Percentiles rank a stretch among this genome's conserved stretches.
phyloP scores from a whole-genome alignment of 2,888 invertebrate species.

The Phengaris arion region DNA sequence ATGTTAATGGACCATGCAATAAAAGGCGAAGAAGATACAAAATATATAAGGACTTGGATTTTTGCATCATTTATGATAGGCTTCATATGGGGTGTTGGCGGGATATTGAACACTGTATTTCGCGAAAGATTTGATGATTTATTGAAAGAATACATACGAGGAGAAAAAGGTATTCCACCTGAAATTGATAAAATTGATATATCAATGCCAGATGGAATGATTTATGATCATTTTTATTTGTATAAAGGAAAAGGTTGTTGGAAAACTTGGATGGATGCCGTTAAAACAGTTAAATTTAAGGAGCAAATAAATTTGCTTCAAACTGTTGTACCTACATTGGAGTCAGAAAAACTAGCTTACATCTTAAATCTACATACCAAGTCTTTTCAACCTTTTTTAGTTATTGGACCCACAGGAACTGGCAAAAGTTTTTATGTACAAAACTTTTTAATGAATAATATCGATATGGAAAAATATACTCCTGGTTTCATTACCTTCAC shows the following conservation, averaged over 20 bases:
- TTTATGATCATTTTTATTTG: slow-evolving; percentile 91
- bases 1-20: slow-evolving; percentile 88
- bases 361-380: slow-evolving; percentile 88
- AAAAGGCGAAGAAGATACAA: slow-evolving; percentile 84
- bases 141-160: slow-evolving; percentile 74
- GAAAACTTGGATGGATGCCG: slow-evolving; percentile 91
- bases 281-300: slow-evolving; percentile 74
- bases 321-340: slow-evolving; percentile 91
- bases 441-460: slow-evolving; percentile 83
- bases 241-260: slow-evolving; percentile 91
- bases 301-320: slow-evolving; percentile 84
- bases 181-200: slow-evolving; percentile 85
- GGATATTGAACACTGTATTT: slow-evolving; percentile 86
- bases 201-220: slow-evolving; percentile 87
- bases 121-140: slow-evolving; percentile 83
- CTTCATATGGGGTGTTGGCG: slow-evolving; percentile 91
- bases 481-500: slow-evolving; percentile 91
- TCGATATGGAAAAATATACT: slow-evolving; percentile 84
- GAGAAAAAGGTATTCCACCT: slow-evolving; percentile 63
- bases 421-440: slow-evolving; percentile 92
- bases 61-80: slow-evolving; percentile 87
- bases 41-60: slow-evolving; percentile 84
- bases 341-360: slow-evolving; percentile 88
- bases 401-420: slow-evolving; percentile 92
- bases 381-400: slow-evolving; percentile 82